Base-by-base conservation (phyloP, 2,888 invertebrate species). In the Macaria liturata region DNA sequence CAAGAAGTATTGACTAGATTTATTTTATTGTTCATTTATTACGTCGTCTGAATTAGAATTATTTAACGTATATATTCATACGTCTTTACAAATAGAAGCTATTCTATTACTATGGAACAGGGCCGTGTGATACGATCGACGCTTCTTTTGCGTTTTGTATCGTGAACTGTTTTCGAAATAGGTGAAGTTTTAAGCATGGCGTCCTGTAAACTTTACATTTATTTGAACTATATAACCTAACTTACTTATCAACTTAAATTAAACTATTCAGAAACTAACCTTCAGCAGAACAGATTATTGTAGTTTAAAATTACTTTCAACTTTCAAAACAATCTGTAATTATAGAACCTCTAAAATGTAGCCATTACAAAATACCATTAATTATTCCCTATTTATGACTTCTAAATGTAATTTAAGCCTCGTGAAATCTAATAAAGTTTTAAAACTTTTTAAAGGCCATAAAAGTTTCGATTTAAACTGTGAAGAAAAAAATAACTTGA, bases 21-120 rank as follows among this genome's bases (percentile, higher is more conserved):
- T 77, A 82, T 81, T 79, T 82, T 78, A 81, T 78, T 81, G 75
- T 77, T 71, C 66, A 67, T 74, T 75, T 76, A 75, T 68, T 66
- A 68, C 58, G 64, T 61, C 68, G 64, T 69, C 62, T 67, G 67
- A 69, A 68, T 68, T 67, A 64, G 65, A 58, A 57, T 67, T 63
- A 66, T 63, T 61, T 65, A 50, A 64, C 51, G 59, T 53, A 50
- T 51, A 46, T 59, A 50, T 62, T 62, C 46, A 49, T 56, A 56
- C 55, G 44, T 49, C 43, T 50, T 54, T 39, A 51, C 51, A 48
- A 59, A 59, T 59, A 46, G 42, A 47, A 37, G 20, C 20, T 20
- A 20, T 20, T 46, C 45, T 51, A 59, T 59, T 51, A 59, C 34
- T 37, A 45, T 46, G 37, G 49, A 55, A 48, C 51, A 32, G 20